Percentiles rank a stretch among this genome's conserved stretches.
These are phyloP conservation scores for Egretta garzetta DNA, from an alignment of 2,113 vertebrate species.

Conservation along the genomic window DNA sequence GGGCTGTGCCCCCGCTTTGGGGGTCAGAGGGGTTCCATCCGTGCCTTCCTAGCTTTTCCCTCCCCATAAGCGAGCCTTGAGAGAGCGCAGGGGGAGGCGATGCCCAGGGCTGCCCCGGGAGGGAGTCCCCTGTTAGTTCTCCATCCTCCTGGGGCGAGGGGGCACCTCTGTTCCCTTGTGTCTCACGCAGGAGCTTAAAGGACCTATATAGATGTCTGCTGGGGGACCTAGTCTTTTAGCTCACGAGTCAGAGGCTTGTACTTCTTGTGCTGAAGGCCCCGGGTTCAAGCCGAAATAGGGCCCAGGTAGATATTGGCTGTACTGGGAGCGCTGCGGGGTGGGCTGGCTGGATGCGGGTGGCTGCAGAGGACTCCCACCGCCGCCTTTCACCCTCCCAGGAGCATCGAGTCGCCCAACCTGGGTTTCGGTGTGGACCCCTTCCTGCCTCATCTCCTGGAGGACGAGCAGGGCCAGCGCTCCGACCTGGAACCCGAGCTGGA, in stretches of 20 bases:
- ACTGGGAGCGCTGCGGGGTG: not conserved
- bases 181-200: slow-evolving; percentile 12
- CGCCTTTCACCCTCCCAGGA: slow-evolving; percentile 65
- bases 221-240: not conserved
- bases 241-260: not conserved
- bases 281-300: not conserved
- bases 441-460: slow-evolving; percentile 85
- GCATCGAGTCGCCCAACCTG: slow-evolving; percentile 81
- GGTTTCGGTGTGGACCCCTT: slow-evolving; percentile 77
- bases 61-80: not conserved
- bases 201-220: not conserved
- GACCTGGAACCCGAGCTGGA: slow-evolving; percentile 78
- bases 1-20: not conserved
- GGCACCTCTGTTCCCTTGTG: slow-evolving; percentile 31
- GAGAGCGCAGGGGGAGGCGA: not conserved
- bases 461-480: slow-evolving; percentile 75
- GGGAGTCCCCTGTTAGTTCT: not conserved
- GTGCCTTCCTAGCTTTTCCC: not conserved
- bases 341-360: not conserved
- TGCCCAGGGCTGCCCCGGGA: not conserved
- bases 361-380: not conserved
- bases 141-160: not conserved
- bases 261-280: slow-evolving; percentile 13
- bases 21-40: not conserved
- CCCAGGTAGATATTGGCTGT: slow-evolving; percentile 20